Conservation (phyloP, 2,797 vertebrate species). For the Hipposideros larvatus region DNA sequence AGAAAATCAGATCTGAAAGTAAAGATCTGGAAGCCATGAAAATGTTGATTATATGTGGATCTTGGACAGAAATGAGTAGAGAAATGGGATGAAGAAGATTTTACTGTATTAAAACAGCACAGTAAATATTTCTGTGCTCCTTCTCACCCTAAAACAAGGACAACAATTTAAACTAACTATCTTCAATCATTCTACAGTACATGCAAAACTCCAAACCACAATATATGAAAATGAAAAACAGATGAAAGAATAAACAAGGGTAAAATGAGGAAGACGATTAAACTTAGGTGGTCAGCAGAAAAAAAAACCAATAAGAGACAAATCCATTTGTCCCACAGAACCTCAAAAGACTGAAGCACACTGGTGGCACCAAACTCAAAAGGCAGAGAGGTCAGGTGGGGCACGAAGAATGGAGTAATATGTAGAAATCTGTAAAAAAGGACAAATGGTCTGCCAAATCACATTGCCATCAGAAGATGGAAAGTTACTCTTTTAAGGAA, state of each 20-base stretch:
- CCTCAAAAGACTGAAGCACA: not conserved
- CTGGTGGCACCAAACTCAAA: not conserved
- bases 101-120: not conserved
- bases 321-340: not conserved
- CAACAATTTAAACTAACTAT: conserved; percentile 1
- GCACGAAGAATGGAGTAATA: not conserved
- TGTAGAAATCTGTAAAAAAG: not conserved
- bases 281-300: not conserved
- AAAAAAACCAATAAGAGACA: not conserved
- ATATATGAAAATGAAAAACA: not conserved
- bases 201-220: not conserved
- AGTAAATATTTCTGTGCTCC: not conserved
- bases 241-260: not conserved
- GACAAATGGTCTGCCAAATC: not conserved
- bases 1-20: not conserved
- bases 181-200: not conserved
- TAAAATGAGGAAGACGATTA: conserved; percentile 3
- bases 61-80: not conserved
- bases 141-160: not conserved
- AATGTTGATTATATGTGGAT: not conserved
- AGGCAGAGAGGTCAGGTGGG: not conserved
- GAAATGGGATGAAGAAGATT: not conserved
- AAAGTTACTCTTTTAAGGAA: not conserved
- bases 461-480: not conserved
- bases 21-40: not conserved